phyloP scores from a whole-genome alignment of 1,140 invertebrate species.

The Bombus waltoni region DNA sequence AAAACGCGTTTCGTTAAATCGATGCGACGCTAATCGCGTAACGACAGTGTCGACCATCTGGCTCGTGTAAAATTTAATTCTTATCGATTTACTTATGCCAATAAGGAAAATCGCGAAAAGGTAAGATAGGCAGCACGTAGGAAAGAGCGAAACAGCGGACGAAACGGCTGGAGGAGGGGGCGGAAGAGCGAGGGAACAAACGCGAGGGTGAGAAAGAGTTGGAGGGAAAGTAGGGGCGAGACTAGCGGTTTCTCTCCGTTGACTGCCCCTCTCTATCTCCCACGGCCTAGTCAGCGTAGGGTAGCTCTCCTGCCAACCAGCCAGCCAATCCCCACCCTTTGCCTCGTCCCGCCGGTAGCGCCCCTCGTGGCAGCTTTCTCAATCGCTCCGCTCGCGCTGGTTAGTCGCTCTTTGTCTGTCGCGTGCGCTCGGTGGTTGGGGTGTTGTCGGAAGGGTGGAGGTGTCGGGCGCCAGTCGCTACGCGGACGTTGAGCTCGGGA shows the following conservation, averaged over 20 bases:
- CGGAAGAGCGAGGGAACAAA: not conserved
- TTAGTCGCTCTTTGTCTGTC: slow-evolving; percentile 47
- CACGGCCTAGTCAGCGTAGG: slow-evolving; percentile 21
- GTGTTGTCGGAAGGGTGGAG: slow-evolving; percentile 73
- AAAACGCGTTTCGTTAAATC: not conserved
- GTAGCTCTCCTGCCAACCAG: slow-evolving; percentile 46
- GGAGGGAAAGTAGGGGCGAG: not conserved
- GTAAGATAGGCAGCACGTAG: not conserved
- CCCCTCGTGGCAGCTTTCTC: slow-evolving; percentile 55
- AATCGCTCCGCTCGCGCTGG: slow-evolving; percentile 27
- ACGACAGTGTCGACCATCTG: not conserved
- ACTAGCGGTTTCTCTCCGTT: slow-evolving; percentile 4
- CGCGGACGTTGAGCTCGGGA: slow-evolving; percentile 66
- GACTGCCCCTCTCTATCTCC: not conserved
- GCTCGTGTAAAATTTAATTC: not conserved
- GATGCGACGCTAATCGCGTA: not conserved
- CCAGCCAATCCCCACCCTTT: slow-evolving; percentile 60
- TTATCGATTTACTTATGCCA: not conserved
- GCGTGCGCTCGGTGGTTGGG: slow-evolving; percentile 53
- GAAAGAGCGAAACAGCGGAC: not conserved
- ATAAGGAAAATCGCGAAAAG: not conserved
- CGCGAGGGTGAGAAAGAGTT: not conserved
- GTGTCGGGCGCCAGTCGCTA: slow-evolving; percentile 73
- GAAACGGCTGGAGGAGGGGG: no score
- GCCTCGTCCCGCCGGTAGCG: slow-evolving; percentile 47